Conservation (phyloP, 2,797 vertebrate species). For the Molossus alvarezi region DNA sequence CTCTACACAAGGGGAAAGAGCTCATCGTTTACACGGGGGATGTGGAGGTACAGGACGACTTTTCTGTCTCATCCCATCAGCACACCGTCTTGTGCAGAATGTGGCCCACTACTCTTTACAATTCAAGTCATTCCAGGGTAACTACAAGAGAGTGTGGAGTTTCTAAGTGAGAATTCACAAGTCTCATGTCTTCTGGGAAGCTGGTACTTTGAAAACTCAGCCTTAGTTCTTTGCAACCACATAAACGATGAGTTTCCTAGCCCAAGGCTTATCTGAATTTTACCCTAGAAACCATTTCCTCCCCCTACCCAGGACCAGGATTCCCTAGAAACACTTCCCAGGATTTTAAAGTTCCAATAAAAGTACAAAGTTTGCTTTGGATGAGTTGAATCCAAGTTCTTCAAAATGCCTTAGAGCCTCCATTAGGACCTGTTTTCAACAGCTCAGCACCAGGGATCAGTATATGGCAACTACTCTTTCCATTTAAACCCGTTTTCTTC, state of each 20-base stretch:
- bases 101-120: neutral
- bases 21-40: neutral
- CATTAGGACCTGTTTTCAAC: neutral
- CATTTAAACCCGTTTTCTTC: neutral
- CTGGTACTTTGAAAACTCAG: neutral
- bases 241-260: neutral
- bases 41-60: neutral
- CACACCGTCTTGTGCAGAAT: neutral
- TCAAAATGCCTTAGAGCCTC: neutral
- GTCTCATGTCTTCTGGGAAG: neutral
- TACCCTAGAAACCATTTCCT: conserved; percentile 43
- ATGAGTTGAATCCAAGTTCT: conserved; percentile 12
- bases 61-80: neutral
- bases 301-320: neutral
- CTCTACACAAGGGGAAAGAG: neutral
- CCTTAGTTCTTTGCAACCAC: neutral
- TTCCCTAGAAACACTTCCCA: neutral
- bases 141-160: neutral
- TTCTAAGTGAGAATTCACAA: neutral
- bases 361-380: neutral
- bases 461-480: neutral
- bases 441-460: neutral
- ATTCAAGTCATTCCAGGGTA: neutral
- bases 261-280: conserved; percentile 23
- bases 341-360: neutral